Base-by-base conservation (phyloP, 2,113 vertebrate species). In the Lophius piscatorius region DNA sequence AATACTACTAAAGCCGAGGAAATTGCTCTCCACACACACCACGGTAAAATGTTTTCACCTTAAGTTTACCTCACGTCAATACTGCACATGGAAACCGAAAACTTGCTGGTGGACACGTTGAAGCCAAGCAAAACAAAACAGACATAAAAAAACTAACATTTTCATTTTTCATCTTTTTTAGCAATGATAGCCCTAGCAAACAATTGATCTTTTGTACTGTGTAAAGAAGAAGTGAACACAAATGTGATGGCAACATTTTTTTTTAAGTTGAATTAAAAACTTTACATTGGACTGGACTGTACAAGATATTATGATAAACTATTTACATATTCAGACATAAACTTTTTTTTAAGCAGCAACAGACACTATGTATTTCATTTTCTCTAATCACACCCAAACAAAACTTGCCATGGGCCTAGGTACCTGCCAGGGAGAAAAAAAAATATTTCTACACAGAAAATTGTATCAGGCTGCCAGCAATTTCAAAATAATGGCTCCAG, bases 221-320 rank as follows among this genome's bases (percentile, higher is more conserved):
- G 92, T 94, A 93, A 93, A 95, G 92, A 95, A 93, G 92, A 96
- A 93, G 93, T 94, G 93, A 95, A 91, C 91, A 94, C 91, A 94
- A 92, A 94, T 92, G 94, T 94, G 94, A 98, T 95, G 95, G 94
- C 92, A 93, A 96, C 93, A 92, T 94, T 89, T 80, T 84, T 76
- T 87, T 90, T 90, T 92, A 93, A 94, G 94, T 95, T 98, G 94
- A 96, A 97, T 98, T 99, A 99, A 97, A 99, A 99, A 99, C 96
- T 99, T 98, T 99, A 99, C 97, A 99, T 95, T 95, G 96, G 94
- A 98, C 97, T 95, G 96, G 94, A 98, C 97, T 99, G 96, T 98
- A 99, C 96, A 99, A 95, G 96, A 94, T 94, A 94, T 95, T 96
- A 94, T 90, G 94, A 98, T 99, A 99, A 98, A 98, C 94, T 99